Evolutionary conservation across 2,797 vertebrate species (phyloP), one percentile per base, ranked within the genome.

Genomic region (Myoxocephalus aenaeus): DNA sequence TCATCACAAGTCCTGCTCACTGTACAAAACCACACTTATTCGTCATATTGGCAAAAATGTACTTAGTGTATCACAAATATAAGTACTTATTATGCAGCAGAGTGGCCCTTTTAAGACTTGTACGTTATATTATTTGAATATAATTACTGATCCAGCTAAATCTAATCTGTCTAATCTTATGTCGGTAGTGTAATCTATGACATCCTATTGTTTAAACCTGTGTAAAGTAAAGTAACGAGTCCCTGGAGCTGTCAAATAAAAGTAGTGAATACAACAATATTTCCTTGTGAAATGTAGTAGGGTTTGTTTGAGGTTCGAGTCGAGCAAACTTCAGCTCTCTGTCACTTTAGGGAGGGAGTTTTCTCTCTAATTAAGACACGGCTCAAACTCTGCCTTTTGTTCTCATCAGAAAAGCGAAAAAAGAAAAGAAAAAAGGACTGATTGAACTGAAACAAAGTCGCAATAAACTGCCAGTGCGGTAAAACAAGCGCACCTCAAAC

Each of bases 401-500:
- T 5, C 1, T 57, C 61, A 20, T 20, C 32, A 40, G 22, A 14
- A 15, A 59, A 32, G 11, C 11, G n/a, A 17, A 48, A 18, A 15
- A 36, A n/a, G n/a, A n/a, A n/a, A n/a, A n/a, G n/a, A 69, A 46
- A 25, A 46, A n/a, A 36, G 32, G 13, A 38, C 2, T 0, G 50
- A 48, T 17, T 38, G 40, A 68, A 57, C 6, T 40, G 38, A 58
- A 64, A 32, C 14, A 10, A 64, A 75, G 58, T 38, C 25, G 44
- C 22, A 34, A 50, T 63, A 50, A 70, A 38, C 61, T 44, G 69
- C 40, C 70, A 56, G 32, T 5, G 17, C 1, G 1, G 48, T 44
- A 36, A 42, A 44, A 51, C 54, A 1, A 68, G 57, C 2, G 11
- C 48, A 27, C 10, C 65, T 65, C 67, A 70, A 56, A 77, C 67